A percentile compares a stretch with the other conserved stretches of the same genome.
Conservation (phyloP, 2,113 vertebrate species). For the Pluvialis apricaria region DNA sequence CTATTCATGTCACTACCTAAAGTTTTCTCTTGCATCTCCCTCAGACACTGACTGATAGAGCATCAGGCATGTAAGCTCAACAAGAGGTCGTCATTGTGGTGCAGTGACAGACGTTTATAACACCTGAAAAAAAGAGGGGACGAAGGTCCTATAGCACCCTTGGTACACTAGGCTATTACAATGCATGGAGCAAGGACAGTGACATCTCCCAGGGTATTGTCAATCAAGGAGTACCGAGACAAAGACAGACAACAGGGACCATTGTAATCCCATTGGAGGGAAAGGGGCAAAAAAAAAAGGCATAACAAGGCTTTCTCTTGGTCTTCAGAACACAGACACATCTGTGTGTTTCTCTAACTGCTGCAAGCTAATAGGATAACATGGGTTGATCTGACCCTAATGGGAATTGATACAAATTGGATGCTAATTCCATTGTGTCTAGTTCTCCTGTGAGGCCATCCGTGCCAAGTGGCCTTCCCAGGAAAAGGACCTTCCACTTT, state of each 20-base stretch:
- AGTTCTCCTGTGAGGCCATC: slow-evolving; percentile 34
- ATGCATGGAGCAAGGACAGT: slow-evolving; percentile 70
- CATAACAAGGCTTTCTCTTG: slow-evolving; percentile 74
- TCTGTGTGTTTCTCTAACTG: slow-evolving; percentile 67
- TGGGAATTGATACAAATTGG: slow-evolving; percentile 73
- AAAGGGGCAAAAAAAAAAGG: slow-evolving; percentile 33
- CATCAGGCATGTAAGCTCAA: slow-evolving; percentile 45
- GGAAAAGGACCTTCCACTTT: background rate
- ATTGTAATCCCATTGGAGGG: slow-evolving; percentile 74
- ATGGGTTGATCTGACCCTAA: slow-evolving; percentile 43
- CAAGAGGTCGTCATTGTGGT: slow-evolving; percentile 62
- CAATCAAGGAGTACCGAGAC: slow-evolving; percentile 77
- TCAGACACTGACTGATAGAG: slow-evolving; percentile 68
- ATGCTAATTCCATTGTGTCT: slow-evolving; percentile 72
- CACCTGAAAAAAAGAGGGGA: slow-evolving; percentile 61
- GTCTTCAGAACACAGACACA: slow-evolving; percentile 59
- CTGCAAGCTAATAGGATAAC: slow-evolving; percentile 69
- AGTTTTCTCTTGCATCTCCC: slow-evolving; percentile 56
- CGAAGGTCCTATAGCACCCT: background rate
- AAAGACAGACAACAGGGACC: slow-evolving; percentile 67
- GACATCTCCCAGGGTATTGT: slow-evolving; percentile 85
- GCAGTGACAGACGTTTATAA: slow-evolving; percentile 66
- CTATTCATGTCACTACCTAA: slow-evolving; percentile 59
- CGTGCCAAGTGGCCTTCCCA: slow-evolving; percentile 24
- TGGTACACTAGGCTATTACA: slow-evolving; percentile 46